phyloP scores from a whole-genome alignment of 2,797 vertebrate genomes.

The Sebastes hopkinsi region DNA sequence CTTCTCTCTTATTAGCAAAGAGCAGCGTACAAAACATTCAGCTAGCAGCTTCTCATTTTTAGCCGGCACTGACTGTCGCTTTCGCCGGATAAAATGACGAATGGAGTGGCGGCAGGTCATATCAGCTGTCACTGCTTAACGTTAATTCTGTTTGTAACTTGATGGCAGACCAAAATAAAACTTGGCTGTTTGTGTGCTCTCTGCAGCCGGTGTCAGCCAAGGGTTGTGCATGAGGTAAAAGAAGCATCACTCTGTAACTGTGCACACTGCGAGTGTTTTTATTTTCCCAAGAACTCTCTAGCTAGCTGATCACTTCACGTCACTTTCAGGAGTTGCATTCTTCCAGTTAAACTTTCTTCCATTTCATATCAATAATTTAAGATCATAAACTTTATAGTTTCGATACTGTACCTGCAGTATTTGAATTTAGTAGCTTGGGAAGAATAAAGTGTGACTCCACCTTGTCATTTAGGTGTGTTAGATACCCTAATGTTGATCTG shows the following conservation, averaged over 20 bases:
- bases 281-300: neutral
- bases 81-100: neutral
- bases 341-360: neutral
- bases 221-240: neutral
- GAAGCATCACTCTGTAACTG: neutral
- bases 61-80: neutral
- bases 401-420: neutral
- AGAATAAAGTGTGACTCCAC: neutral
- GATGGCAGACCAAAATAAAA: slow-evolving; percentile 4
- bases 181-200: neutral
- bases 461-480: neutral
- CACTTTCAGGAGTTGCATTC: neutral
- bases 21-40: neutral
- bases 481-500: neutral
- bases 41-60: neutral
- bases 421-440: neutral
- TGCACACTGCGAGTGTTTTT: neutral
- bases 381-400: neutral
- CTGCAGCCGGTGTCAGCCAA: neutral
- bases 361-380: neutral
- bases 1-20: neutral
- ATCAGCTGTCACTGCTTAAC: neutral
- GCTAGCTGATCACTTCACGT: neutral
- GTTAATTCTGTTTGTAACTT: neutral
- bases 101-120: neutral